Conservation (phyloP, 2,888 invertebrate genomes). For the Neoaliturus tenellus region DNA sequence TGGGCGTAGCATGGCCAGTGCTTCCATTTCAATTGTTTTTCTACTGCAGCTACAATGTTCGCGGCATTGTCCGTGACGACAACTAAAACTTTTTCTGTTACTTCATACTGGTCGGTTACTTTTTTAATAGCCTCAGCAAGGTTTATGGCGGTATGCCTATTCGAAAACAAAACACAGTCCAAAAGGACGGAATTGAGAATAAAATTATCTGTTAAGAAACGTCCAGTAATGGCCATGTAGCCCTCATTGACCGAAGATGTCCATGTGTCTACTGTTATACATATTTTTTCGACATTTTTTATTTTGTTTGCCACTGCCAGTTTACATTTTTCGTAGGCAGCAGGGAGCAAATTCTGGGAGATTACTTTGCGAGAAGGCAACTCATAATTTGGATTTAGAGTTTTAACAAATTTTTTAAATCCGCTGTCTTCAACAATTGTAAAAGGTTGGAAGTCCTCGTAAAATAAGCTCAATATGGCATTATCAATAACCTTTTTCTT, state of each 20-base stretch:
- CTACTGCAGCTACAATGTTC: conserved; percentile 20
- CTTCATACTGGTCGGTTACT: neutral
- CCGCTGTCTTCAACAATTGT: neutral
- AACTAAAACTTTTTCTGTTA: neutral
- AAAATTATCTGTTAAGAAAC: neutral
- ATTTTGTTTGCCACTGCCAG: neutral
- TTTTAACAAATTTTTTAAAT: neutral
- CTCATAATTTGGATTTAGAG: neutral
- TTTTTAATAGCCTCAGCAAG: conserved; percentile 14
- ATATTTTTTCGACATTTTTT: neutral
- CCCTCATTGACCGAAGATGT: neutral
- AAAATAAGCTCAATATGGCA: neutral
- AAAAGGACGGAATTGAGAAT: neutral
- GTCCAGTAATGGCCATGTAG: neutral
- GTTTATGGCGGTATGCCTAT: conserved; percentile 16
- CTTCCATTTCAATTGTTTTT: conserved; percentile 4
- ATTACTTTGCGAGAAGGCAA: neutral
- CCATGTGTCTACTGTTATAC: neutral
- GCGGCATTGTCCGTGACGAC: conserved; percentile 39
- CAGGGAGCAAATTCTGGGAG: neutral
- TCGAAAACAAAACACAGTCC: neutral
- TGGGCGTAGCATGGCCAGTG: conserved; percentile 52
- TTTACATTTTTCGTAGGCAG: neutral
- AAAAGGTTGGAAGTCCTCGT: neutral
- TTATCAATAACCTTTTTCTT: neutral